Conservation (phyloP, 1,140 invertebrate genomes). For the Dendroctonus valens region DNA sequence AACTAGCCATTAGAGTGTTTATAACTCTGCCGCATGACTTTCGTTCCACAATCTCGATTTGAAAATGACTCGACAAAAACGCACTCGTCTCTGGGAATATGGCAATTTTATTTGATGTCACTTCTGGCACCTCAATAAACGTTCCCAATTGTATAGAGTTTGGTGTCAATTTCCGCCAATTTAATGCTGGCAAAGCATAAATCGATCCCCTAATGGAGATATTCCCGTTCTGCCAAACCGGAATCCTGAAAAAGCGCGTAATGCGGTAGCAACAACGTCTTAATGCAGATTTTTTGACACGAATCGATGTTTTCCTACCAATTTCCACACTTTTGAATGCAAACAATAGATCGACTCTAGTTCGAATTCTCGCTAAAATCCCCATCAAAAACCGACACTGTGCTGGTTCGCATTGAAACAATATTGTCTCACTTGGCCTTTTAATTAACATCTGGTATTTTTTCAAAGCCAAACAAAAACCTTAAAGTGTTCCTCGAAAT, state of each 20-base stretch:
- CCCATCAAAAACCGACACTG: too few species aligned
- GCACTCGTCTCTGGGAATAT: background rate
- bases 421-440: background rate
- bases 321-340: too few species aligned
- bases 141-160: constrained; percentile 2
- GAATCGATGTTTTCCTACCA: too few species aligned
- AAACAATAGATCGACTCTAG: too few species aligned
- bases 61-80: background rate
- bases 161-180: constrained; percentile 12
- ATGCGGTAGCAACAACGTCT: too few species aligned
- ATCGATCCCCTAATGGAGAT: constrained; percentile 10
- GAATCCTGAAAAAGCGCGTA: too few species aligned
- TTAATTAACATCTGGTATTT: constrained; percentile 29
- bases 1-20: too few species aligned
- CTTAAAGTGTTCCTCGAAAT: constrained; percentile 26
- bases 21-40: too few species aligned
- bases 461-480: constrained; percentile 24
- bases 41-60: too few species aligned
- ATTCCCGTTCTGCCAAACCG: background rate
- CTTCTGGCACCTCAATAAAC: constrained; percentile 2
- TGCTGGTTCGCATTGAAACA: too few species aligned
- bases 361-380: background rate
- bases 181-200: constrained; percentile 1
- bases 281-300: too few species aligned
- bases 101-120: constrained; percentile 9